Evolutionary conservation across 2,113 vertebrate species (phyloP).

Genomic region (Anas platyrhynchos): DNA sequence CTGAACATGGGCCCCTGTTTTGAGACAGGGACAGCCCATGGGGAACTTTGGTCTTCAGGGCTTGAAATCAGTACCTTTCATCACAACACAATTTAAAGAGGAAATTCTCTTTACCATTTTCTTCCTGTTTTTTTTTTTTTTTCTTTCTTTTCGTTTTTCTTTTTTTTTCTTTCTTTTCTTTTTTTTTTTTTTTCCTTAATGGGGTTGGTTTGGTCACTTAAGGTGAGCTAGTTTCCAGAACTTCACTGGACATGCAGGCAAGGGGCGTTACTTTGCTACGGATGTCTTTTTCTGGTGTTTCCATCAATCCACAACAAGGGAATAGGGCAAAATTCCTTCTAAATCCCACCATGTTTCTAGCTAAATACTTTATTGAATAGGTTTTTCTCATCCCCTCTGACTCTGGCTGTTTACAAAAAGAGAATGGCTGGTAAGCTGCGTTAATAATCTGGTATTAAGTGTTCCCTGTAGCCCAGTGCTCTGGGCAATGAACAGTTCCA

Average conservation of each 20-base stretch:
- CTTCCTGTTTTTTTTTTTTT: background rate
- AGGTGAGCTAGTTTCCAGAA: background rate
- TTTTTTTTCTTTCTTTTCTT: background rate
- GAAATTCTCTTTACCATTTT: background rate
- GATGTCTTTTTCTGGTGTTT: background rate
- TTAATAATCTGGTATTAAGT: constrained; percentile 73
- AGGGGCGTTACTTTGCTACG: background rate
- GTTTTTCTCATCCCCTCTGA: constrained; percentile 55
- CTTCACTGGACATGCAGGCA: background rate
- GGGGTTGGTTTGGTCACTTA: background rate
- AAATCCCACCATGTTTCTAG: constrained; percentile 30
- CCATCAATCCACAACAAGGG: background rate
- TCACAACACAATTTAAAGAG: background rate
- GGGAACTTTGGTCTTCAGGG: background rate
- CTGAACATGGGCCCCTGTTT: accelerated
- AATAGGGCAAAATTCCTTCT: constrained; percentile 47
- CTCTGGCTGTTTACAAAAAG: constrained; percentile 47
- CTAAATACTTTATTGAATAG: constrained; percentile 38
- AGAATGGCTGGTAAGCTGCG: constrained; percentile 62
- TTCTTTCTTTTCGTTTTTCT: background rate
- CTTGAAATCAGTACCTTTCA: background rate
- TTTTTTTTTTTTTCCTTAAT: background rate
- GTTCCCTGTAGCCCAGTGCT: constrained; percentile 40
- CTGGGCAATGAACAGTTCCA: constrained; percentile 44
- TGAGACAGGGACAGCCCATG: background rate